A percentile compares a stretch with the other conserved stretches of the same genome.
Conservation (phyloP, 2,888 invertebrate genomes). For the Ormyrus labotus region DNA sequence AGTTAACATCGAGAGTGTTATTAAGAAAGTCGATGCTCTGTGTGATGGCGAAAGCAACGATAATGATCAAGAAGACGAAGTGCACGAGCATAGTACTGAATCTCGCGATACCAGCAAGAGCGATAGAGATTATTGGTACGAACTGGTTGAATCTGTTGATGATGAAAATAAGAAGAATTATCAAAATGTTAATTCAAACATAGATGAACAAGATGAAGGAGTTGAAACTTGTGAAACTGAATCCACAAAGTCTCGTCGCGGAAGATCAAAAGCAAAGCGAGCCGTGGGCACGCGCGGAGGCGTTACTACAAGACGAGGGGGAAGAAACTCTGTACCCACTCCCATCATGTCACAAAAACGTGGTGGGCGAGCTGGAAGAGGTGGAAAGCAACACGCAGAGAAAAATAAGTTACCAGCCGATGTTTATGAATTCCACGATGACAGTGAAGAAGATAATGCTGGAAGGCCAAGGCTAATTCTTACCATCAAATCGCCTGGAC, state of each 20-base stretch:
- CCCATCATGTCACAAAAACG: conserved; percentile 61
- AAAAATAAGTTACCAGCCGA: conserved; percentile 82
- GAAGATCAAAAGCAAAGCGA: conserved; percentile 70
- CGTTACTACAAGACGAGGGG: conserved; percentile 79
- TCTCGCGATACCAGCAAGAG: conserved; percentile 64
- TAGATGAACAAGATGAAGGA: conserved; percentile 72
- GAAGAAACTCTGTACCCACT: conserved; percentile 63
- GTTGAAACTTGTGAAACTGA: conserved; percentile 72
- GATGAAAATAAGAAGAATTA: conserved; percentile 68
- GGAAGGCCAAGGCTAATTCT: conserved; percentile 86
- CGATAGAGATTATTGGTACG: conserved; percentile 70
- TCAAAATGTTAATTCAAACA: conserved; percentile 56
- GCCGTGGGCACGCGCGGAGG: conserved; percentile 76
- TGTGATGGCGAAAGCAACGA: conserved; percentile 76
- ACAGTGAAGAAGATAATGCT: conserved; percentile 85
- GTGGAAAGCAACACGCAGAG: conserved; percentile 74
- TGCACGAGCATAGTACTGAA: conserved; percentile 62
- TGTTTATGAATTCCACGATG: conserved; percentile 94
- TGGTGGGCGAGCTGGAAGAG: conserved; percentile 75
- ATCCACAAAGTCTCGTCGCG: conserved; percentile 72
- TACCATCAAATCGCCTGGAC: conserved; percentile 87
- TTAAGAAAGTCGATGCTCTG: conserved; percentile 85
- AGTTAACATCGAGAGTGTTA: conserved; percentile 88
- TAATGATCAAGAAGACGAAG: conserved; percentile 65
- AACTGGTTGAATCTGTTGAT: conserved; percentile 63